phyloP scores from a whole-genome alignment of 2,888 invertebrate genomes.

The Hofmannophila pseudospretella region DNA sequence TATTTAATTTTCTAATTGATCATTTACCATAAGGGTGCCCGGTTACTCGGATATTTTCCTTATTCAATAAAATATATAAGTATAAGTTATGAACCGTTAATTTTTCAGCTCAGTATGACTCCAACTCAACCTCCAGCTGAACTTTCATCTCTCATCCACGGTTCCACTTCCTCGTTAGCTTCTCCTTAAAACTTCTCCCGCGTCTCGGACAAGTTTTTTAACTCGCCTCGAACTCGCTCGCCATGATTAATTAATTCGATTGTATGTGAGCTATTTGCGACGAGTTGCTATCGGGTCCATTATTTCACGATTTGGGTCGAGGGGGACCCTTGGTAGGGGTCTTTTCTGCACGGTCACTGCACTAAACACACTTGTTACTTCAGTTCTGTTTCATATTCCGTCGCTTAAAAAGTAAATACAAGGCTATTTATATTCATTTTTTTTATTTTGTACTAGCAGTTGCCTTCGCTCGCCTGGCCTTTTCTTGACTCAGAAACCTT shows the following conservation, averaged over 20 bases:
- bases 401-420: too few relatives aligned
- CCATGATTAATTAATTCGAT: constrained; percentile 76
- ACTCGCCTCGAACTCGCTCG: constrained; percentile 57
- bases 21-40: too few relatives aligned
- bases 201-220: constrained; percentile 67
- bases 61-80: too few relatives aligned
- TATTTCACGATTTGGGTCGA: constrained; percentile 65
- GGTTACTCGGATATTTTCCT: too few relatives aligned
- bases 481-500: too few relatives aligned
- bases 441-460: constrained; percentile 42
- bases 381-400: constrained; percentile 41
- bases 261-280: constrained; percentile 65
- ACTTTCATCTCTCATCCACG: constrained; percentile 65
- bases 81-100: too few relatives aligned
- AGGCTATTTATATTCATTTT: too few relatives aligned
- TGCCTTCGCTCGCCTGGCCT: too few relatives aligned
- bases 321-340: constrained; percentile 46
- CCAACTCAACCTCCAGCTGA: constrained; percentile 20
- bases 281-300: constrained; percentile 56
- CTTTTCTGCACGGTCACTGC: constrained; percentile 63
- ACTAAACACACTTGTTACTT: constrained; percentile 59
- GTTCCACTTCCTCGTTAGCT: constrained; percentile 71
- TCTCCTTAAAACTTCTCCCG: constrained; percentile 69
- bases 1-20: not conserved
- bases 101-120: constrained; percentile 5